Conservation (phyloP, 1,140 invertebrate genomes). For the Pseudomyrmex dendroicus region DNA sequence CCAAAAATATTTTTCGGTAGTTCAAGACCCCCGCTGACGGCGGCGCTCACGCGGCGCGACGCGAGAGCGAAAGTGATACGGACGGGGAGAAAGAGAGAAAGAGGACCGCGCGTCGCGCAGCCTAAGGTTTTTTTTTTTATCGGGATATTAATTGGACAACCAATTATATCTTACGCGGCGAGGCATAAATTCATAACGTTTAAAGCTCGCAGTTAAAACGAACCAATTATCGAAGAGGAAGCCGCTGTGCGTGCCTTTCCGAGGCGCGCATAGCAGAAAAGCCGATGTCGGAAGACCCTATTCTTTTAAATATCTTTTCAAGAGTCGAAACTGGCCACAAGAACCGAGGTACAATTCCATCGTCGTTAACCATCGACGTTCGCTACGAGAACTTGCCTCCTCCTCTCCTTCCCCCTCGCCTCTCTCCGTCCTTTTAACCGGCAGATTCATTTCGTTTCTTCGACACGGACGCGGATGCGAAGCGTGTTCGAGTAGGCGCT, state of each 20-base stretch:
- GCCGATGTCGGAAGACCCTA: not conserved
- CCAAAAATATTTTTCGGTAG: constrained; percentile 64
- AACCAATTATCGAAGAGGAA: constrained; percentile 74
- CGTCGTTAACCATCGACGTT: constrained; percentile 13
- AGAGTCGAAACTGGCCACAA: constrained; percentile 38
- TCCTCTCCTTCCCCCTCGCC: too few species aligned
- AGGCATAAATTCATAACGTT: constrained; percentile 81
- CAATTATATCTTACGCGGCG: constrained; percentile 81
- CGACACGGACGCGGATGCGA: not conserved
- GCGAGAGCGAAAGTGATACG: not conserved
- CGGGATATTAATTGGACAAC: constrained; percentile 80
- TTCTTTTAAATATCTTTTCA: constrained; percentile 26
- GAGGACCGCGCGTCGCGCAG: constrained; percentile 21
- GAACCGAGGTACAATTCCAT: constrained; percentile 35
- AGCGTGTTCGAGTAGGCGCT: not conserved
- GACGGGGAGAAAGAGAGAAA: not conserved
- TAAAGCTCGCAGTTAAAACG: constrained; percentile 74
- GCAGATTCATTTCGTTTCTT: constrained; percentile 49
- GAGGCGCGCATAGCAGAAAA: constrained; percentile 19
- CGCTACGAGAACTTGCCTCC: not conserved
- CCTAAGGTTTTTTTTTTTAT: constrained; percentile 74
- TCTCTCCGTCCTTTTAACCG: not conserved
- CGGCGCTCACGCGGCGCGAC: constrained; percentile 48
- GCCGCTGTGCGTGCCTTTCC: constrained; percentile 36
- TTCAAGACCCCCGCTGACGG: constrained; percentile 71